Conservation (phyloP, 2,888 invertebrate species). For the Girardia tigrina region DNA sequence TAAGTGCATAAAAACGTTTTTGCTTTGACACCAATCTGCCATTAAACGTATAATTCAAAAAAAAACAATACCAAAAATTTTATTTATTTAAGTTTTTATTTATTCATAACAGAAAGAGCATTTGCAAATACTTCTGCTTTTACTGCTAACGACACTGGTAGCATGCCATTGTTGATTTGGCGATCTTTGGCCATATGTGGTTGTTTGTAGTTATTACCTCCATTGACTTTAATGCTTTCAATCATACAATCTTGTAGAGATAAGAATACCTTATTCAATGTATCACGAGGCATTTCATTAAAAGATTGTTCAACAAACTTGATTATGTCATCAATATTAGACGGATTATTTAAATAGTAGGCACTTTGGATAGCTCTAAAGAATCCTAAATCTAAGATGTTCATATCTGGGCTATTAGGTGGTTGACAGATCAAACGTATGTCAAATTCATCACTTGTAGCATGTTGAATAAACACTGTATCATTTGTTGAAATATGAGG, state of each 20-base stretch:
- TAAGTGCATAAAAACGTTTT: too few relatives aligned
- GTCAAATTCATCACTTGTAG: background rate
- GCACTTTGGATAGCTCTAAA: background rate
- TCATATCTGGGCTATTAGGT: background rate
- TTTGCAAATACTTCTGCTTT: background rate
- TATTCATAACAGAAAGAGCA: slow-evolving; percentile 50
- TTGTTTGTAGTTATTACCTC: background rate
- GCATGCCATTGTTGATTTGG: background rate
- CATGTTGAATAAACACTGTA: too few relatives aligned
- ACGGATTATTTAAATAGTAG: too few relatives aligned
- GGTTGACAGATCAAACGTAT: background rate
- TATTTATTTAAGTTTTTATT: too few relatives aligned
- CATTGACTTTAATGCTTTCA: background rate
- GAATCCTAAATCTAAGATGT: background rate
- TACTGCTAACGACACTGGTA: background rate
- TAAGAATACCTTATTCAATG: background rate
- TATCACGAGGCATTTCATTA: too few relatives aligned
- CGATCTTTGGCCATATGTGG: background rate
- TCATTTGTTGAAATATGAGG: too few relatives aligned
- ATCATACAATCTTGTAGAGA: background rate
- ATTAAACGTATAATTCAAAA: too few relatives aligned
- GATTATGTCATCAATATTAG: too few relatives aligned
- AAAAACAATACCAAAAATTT: too few relatives aligned
- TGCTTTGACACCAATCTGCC: too few relatives aligned
- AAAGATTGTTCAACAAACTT: too few relatives aligned